Evolutionary conservation across 2,888 invertebrate species (phyloP), one percentile per base, ranked within the genome.

Genomic region (Andrena minutula): DNA sequence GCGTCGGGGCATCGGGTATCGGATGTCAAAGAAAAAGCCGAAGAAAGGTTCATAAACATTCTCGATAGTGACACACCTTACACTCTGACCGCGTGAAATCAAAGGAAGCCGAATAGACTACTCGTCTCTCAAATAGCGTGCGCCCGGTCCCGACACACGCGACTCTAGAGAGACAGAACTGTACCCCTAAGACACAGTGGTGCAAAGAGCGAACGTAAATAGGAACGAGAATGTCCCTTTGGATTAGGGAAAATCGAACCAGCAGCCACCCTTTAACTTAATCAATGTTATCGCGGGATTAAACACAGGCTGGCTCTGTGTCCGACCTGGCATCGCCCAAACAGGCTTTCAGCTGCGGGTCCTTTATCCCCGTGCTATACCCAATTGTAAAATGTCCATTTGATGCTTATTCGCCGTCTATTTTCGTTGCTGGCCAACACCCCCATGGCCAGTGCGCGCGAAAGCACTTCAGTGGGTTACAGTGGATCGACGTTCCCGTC

Each of bases 221-320:
- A 41, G 41, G 28, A 69, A 41, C 28, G 51, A 53, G 73, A 49
- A 56, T 23, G 23, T 66, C 28, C 30, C 41, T 16, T 51, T 41
- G 61, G 66, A 28, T 79, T 49, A 77, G 35, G 51, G 77, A 64
- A 82, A 83, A 82, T 82, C 75, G 65, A 73, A 82, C 68, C 78
- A 72, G 82, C 68, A 65, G 75, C 76, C 71, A 82, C 80, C 83
- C 86, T 86, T 88, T 83, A 84, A 87, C 90, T 90, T 89, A 88
- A 89, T 90, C 90, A 90, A 86, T 87, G 89, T 90, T 91, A 90
- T 90, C 90, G 86, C 83, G 74, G 84, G 86, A 90, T 90, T 90
- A 88, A 88, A 87, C 86, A 82, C 82, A 78, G 79, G 75, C 83
- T 73, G 79, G 78, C 75, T 76, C 74, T 79, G 75, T 75, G 79